Evolutionary conservation across 2,113 vertebrate genomes (phyloP).

Genomic region (Megaceryle torquata): DNA sequence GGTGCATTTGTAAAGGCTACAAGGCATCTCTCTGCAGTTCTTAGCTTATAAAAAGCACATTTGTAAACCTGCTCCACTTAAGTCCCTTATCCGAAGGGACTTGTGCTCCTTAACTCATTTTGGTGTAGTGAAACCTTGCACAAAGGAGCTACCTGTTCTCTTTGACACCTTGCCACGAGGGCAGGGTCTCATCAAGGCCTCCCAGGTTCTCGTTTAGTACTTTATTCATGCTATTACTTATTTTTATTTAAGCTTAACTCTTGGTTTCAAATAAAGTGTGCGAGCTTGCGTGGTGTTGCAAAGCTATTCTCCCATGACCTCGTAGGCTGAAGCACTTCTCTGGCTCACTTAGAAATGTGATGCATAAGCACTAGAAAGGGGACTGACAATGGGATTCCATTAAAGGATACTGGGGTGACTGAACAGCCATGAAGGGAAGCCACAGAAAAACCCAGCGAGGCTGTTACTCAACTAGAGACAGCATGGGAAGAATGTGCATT

Average conservation of each 20-base stretch:
- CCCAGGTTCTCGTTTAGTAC: too few relatives aligned
- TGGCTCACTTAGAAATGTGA: not conserved
- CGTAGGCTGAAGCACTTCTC: not conserved
- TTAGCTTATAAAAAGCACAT: not conserved
- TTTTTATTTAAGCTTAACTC: too few relatives aligned
- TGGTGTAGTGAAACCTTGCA: not conserved
- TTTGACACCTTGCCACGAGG: not conserved
- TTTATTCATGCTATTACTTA: too few relatives aligned
- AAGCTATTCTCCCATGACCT: accelerated
- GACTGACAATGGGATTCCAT: not conserved
- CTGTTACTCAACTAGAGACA: not conserved
- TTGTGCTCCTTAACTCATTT: not conserved
- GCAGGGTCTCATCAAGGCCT: accelerated
- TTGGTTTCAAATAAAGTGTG: not conserved
- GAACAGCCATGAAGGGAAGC: not conserved
- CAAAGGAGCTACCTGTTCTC: not conserved
- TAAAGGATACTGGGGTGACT: not conserved
- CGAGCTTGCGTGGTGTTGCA: not conserved
- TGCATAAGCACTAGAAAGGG: not conserved
- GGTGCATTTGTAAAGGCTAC: not conserved
- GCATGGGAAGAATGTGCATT: not conserved
- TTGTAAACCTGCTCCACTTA: not conserved
- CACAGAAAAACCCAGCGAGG: not conserved
- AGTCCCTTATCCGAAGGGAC: not conserved
- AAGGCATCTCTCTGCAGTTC: not conserved